Evolutionary conservation across 2,888 invertebrate species (phyloP).

Genomic region (Drosophila gaucha): DNA sequence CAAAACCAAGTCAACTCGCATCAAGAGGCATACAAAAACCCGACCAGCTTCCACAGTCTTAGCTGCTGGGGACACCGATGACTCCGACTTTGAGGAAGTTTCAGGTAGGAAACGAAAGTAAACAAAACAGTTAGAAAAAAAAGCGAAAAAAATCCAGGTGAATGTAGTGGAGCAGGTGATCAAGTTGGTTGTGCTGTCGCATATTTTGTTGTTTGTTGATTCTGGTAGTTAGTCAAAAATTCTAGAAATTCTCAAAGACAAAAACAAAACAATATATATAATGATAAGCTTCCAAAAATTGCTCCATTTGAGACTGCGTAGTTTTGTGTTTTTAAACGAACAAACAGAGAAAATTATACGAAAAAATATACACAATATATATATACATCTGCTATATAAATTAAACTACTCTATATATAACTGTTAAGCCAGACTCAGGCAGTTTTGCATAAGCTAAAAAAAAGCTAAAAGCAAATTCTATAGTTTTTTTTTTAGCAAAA

Average conservation of each 20-base stretch:
- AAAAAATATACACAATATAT: conserved; percentile 13
- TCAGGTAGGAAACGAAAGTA: conserved; percentile 86
- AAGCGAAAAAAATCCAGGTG: not conserved
- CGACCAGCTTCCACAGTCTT: conserved; percentile 78
- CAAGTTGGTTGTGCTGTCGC: conserved; percentile 67
- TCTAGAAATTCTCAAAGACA: conserved; percentile 23
- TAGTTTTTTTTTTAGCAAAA: not conserved
- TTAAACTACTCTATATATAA: conserved; percentile 32
- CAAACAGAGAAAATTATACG: conserved; percentile 5
- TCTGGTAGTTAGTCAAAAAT: conserved; percentile 51
- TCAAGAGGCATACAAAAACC: conserved; percentile 81
- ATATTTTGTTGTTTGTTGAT: conserved; percentile 38
- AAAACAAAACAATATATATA: not conserved
- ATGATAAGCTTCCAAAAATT: conserved; percentile 70
- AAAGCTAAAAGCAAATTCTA: not conserved
- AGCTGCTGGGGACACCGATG: conserved; percentile 85
- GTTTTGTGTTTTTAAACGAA: conserved; percentile 59
- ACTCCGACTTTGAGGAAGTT: conserved; percentile 91
- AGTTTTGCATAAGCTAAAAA: conserved; percentile 23
- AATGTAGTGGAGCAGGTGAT: conserved; percentile 26
- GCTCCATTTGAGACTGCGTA: conserved; percentile 78
- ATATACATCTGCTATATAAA: conserved; percentile 51
- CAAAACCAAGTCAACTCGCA: conserved; percentile 80
- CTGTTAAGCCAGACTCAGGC: conserved; percentile 32
- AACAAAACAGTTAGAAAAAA: conserved; percentile 22